Base-by-base conservation (phyloP, 2,113 vertebrate species). In the Lamprologus callipterus region DNA sequence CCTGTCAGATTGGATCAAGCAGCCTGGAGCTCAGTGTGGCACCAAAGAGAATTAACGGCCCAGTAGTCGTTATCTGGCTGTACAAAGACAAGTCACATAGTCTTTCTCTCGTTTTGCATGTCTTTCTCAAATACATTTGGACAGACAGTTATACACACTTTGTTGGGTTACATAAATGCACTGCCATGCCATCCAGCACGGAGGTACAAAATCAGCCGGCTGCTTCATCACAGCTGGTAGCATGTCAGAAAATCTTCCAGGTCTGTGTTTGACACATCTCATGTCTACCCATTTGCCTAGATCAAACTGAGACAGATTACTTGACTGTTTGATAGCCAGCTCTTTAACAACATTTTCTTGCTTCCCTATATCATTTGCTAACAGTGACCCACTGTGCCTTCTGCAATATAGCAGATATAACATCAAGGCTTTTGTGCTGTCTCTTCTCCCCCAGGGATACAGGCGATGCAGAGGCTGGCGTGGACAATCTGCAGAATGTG, bases 21-120 rank as follows among this genome's bases (percentile, higher is more conserved):
- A n/a, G 40, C 83, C 80, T 28, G 78, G 81, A 54, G 88, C 90
- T 92, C 85, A 89, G 82, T 31, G 82, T 84, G 83, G 85, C 82
- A 84, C 87, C 53, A 28, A 55, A 54, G 83, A 90, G 87, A 89
- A 85, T 89, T 81, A 90, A 90, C 63, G 21, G 85, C 91, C 91
- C 88, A 37, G 85, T 81, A 85, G 90, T 87, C 81, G 89, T 93
- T 93, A 93, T 89, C 88, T 70, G 83, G 78, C 88, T 85, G 35
- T 63, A 84, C 79, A 92, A 93, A 88, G 83, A 91, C 84, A 85
- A 89, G 78, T 53, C 65, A 79, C 82, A 68, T 80, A 80, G 33
- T 63, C 85, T 78, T n/a, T 82, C 60, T 81, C 65, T 85, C 78
- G 14, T 86, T 84, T 83, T 81, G 75, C 80, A 87, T 87, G 35